Evolutionary conservation across 2,888 invertebrate species (phyloP).

Genomic region (Eristalis arbustorum): DNA sequence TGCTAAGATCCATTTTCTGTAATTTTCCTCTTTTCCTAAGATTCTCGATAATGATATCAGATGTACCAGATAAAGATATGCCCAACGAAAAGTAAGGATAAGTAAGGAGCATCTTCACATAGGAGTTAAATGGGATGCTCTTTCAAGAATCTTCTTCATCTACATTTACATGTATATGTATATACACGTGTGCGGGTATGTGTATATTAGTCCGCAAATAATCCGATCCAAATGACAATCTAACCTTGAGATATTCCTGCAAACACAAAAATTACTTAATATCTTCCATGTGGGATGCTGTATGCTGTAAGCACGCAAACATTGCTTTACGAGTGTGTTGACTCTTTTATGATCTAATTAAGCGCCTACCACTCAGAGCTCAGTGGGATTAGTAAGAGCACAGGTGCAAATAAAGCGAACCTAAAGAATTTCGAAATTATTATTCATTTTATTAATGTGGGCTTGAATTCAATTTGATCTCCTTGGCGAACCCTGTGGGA

Average conservation of each 20-base stretch:
- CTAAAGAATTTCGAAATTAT: conserved; percentile 7
- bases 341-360: conserved; percentile 41
- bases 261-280: conserved; percentile 30
- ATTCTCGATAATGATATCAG: conserved; percentile 25
- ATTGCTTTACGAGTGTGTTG: conserved; percentile 15
- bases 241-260: conserved; percentile 19
- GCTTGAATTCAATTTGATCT: conserved; percentile 35
- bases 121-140: neutral
- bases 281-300: conserved; percentile 1
- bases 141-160: neutral
- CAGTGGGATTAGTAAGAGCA: neutral
- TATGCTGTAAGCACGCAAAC: neutral
- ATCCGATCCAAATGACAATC: conserved; percentile 29
- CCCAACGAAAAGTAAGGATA: neutral
- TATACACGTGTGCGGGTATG: neutral
- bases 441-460: conserved; percentile 27
- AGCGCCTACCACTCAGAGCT: neutral
- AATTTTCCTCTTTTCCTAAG: conserved; percentile 10
- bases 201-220: conserved; percentile 19
- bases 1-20: neutral
- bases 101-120: neutral
- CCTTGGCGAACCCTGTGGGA: neutral
- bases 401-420: conserved; percentile 34
- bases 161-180: neutral
- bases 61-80: conserved; percentile 15